Base-by-base conservation (phyloP, 2,888 invertebrate genomes). In the Pollenia angustigena region DNA sequence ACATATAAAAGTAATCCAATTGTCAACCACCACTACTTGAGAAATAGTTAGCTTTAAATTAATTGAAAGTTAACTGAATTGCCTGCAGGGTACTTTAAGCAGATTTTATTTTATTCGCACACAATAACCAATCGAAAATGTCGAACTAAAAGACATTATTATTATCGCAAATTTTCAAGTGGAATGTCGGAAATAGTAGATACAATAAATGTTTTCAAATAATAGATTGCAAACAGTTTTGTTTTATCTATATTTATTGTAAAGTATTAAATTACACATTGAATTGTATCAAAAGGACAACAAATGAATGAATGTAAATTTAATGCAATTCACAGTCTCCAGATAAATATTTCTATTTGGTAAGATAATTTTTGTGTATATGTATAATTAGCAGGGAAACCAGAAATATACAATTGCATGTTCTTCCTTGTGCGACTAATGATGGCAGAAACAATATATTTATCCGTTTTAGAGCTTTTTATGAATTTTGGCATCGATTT, bases 171-270 rank as follows among this genome's bases (percentile, higher is more conserved):
- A 32, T 23, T 8, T 69, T 50, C 58, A 56, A 54, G 16, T 40
- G 14, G 23, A 66, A 56, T 81, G 74, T 66, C 66, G 74, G 81
- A 66, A 74, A 66, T 56, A 0, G 6, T 6, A 11, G 46, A 72
- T 64, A 64, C 62, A 80, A 54, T 72, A 32, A 72, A 64, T 62
- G 18, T 4, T 42, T 75, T 52, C 18, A 44, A 72, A 56, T 46
- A 44, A n/a, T 32, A 54, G 46, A 72, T 72, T 52, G 32, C n/a
- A 54, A 54, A 62, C 10, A 54, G 16, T 78, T 58, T 56, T 48
- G 10, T 68, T 68, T 48, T 32, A 11, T 40, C 14, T 16, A 60
- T 56, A 32, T 48, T 9, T 11, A 46, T 46, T 44, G 66, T 72
- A 8, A 64, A 64, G 18, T 32, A 11, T 18, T 4, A 48, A 16